phyloP scores from a whole-genome alignment of 1,140 invertebrate genomes.

The Mactra quadrangularis region DNA sequence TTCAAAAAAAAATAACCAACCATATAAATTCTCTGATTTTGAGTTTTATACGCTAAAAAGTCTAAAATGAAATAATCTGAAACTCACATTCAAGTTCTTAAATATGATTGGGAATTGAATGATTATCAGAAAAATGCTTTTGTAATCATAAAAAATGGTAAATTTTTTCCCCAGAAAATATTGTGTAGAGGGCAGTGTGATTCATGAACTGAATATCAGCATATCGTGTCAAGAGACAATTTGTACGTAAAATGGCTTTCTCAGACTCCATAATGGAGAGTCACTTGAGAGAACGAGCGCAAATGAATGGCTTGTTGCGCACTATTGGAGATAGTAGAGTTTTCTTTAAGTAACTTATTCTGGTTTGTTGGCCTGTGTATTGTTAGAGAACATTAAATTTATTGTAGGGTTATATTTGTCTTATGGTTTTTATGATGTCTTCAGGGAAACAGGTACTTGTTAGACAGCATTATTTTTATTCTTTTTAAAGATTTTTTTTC shows the following conservation, averaged over 20 bases:
- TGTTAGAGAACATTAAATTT: constrained; percentile 35
- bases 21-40: constrained; percentile 1
- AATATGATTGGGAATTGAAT: constrained; percentile 48
- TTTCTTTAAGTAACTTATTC: constrained; percentile 1
- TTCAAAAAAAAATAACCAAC: constrained; percentile 26
- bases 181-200: constrained; percentile 7
- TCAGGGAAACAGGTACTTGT: no score
- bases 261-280: constrained; percentile 45
- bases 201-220: constrained; percentile 39
- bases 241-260: constrained; percentile 42
- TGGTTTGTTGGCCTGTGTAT: constrained; percentile 2
- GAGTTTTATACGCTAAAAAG: constrained; percentile 40
- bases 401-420: neutral
- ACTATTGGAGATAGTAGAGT: constrained; percentile 1
- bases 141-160: constrained; percentile 50
- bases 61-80: constrained; percentile 35
- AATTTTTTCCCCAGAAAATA: constrained; percentile 34
- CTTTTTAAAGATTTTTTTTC: no score
- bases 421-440: no score
- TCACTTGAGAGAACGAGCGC: constrained; percentile 40
- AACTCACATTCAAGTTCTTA: no score
- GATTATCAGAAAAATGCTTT: constrained; percentile 49
- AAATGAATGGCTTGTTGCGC: constrained; percentile 54
- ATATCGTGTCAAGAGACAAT: constrained; percentile 40
- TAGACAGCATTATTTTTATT: no score